Evolutionary conservation across 2,113 vertebrate genomes (phyloP), one percentile per base, ranked within the genome.

Genomic region (Glaucidium brasilianum): DNA sequence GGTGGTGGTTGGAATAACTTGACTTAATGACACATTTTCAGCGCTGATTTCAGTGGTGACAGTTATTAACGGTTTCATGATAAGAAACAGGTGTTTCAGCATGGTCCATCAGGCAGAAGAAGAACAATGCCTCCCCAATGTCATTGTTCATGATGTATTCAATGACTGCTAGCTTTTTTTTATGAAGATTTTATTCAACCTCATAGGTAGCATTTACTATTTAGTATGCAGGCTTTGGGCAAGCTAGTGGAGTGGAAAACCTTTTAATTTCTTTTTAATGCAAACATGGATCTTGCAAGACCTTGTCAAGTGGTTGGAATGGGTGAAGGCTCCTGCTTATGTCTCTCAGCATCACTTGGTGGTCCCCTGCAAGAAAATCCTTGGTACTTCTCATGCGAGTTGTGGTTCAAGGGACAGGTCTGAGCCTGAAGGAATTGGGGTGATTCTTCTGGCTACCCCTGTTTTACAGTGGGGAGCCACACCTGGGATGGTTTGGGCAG

Each of bases 51-150:
- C 80, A 11, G 90, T 73, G 63, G n/a, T 97, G 95, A 96, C 89
- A 96, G 94, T 96, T 96, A 96, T 80, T 96, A 94, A 95, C 78
- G 50, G 73, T 73, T 96, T 96, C 73, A 35, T 17, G 56, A 95
- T 93, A 78, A 90, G 84, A 97, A 97, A 97, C 97, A 98, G 98
- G 96, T 98, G 97, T 97, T 97, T 77, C 63, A 67, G 72, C 90
- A 95, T 73, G 91, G 94, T 84, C 94, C 83, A 47, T 69, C 85
- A 74, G 92, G 92, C 96, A 97, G 91, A 93, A 92, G 83, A 93
- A 97, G 96, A 97, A 95, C 74, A 91, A 90, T 90, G 78, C 64
- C 88, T 96, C 87, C 83, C 84, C 79, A 92, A 67, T 84, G 94
- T 94, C 85, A 93, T 73, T 94, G 58, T 75, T 92, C 84, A 94